Percentiles rank a stretch among this genome's conserved stretches.
Conservation (phyloP, 2,797 vertebrate species). For the Micrastur ruficollis region DNA sequence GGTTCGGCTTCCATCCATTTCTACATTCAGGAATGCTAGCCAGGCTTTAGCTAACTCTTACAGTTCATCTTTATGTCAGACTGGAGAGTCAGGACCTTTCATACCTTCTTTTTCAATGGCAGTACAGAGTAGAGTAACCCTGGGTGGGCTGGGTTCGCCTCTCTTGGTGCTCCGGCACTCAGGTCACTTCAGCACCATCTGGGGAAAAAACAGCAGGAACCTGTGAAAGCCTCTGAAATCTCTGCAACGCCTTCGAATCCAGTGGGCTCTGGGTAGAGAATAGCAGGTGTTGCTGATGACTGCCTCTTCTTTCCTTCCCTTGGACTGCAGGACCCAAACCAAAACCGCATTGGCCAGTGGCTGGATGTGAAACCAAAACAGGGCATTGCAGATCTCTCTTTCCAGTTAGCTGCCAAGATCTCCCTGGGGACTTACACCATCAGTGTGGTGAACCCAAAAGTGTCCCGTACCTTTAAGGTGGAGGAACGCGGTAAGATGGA, state of each 20-base stretch:
- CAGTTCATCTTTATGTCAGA: not conserved
- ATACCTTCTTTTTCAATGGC: not conserved
- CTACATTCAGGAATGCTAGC: not conserved
- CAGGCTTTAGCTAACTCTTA: not conserved
- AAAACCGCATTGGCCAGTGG: constrained; percentile 63
- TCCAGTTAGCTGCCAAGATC: constrained; percentile 58
- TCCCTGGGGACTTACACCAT: constrained; percentile 63
- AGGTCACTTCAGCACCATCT: not conserved
- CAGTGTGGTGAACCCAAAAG: not conserved
- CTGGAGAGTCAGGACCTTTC: not conserved
- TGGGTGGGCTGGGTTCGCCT: not conserved
- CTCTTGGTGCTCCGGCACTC: not conserved
- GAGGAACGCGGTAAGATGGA: constrained; percentile 56
- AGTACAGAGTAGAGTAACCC: not conserved
- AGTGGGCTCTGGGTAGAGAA: not conserved
- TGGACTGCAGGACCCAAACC: constrained; percentile 53
- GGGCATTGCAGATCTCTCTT: constrained; percentile 66
- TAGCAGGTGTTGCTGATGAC: not conserved
- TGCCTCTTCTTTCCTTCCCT: not conserved
- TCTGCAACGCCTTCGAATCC: not conserved
- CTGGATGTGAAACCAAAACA: constrained; percentile 62
- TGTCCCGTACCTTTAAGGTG: constrained; percentile 58
- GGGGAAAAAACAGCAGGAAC: not conserved
- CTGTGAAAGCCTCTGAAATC: not conserved
- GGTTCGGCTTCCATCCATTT: not conserved